These are phyloP conservation scores for Drosophila eohydei DNA, from an alignment of 2,888 invertebrate species.

Conservation along the genomic window DNA sequence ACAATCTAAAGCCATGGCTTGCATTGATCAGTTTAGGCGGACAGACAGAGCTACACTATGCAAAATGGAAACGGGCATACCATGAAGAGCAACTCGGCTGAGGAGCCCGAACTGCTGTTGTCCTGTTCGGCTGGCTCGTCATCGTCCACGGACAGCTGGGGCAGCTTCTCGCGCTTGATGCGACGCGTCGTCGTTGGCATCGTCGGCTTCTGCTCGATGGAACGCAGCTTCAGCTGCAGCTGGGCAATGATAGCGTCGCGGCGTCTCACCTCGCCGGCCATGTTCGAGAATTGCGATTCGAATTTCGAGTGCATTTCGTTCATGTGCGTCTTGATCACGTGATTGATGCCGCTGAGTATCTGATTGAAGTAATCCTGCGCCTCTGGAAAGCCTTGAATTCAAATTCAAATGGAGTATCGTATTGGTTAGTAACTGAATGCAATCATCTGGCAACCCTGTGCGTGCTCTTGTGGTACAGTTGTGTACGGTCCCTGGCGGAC, in stretches of 20 bases:
- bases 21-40: too few relatives aligned
- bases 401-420: slow-evolving; percentile 11
- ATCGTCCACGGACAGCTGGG: slow-evolving; percentile 65
- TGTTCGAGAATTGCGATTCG: slow-evolving; percentile 89
- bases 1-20: too few relatives aligned
- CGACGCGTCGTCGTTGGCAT: slow-evolving; percentile 40
- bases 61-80: slow-evolving; percentile 59
- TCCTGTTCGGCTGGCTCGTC: slow-evolving; percentile 70
- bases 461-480: slow-evolving; percentile 6
- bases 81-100: slow-evolving; percentile 85
- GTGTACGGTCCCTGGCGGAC: slow-evolving; percentile 20
- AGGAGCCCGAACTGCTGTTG: slow-evolving; percentile 83
- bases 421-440: slow-evolving; percentile 20
- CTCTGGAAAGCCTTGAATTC: slow-evolving; percentile 87
- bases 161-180: slow-evolving; percentile 59
- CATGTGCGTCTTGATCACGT: slow-evolving; percentile 91
- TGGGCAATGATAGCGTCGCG: slow-evolving; percentile 93
- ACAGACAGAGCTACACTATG: too few relatives aligned
- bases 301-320: slow-evolving; percentile 90
- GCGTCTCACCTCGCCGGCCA: slow-evolving; percentile 92
- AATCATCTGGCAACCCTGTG: slow-evolving; percentile 10
- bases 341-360: slow-evolving; percentile 91
- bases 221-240: slow-evolving; percentile 90
- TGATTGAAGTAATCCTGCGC: slow-evolving; percentile 94
- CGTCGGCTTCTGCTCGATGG: slow-evolving; percentile 84